Conservation (phyloP, 2,113 vertebrate genomes). For the Mohoua ochrocephala region DNA sequence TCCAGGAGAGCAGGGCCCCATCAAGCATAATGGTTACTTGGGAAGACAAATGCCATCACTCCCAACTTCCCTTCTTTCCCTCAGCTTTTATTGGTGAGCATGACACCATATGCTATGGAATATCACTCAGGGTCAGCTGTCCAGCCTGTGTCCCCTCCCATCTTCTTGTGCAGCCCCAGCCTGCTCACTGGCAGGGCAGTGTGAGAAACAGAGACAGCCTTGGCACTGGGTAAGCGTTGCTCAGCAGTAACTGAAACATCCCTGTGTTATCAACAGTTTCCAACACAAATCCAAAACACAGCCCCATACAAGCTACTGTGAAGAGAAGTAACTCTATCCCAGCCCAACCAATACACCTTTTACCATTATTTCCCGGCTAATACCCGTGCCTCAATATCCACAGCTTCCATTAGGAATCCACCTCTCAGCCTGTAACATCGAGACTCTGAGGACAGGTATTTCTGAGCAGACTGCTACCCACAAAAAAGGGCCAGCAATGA, state of each 20-base stretch:
- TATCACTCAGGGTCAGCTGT: neutral
- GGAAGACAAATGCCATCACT: neutral
- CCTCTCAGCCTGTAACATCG: neutral
- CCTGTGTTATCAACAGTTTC: neutral
- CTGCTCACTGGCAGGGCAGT: neutral
- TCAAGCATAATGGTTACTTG: neutral
- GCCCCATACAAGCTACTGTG: neutral
- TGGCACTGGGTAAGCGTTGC: accelerated
- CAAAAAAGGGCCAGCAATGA: neutral
- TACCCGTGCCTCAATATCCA: neutral
- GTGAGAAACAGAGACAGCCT: neutral
- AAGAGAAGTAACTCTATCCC: neutral
- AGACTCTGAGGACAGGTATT: neutral
- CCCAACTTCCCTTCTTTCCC: neutral
- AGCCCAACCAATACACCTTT: neutral
- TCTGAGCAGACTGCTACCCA: neutral
- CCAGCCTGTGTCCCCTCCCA: neutral
- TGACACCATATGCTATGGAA: neutral
- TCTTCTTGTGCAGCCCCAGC: neutral
- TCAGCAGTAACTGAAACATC: neutral
- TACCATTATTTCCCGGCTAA: neutral
- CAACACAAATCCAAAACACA: neutral
- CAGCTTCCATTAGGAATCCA: neutral
- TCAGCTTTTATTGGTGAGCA: neutral
- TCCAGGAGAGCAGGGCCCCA: neutral